Evolutionary conservation across 2,113 vertebrate species (phyloP).

Genomic region (Galeopterus variegatus): DNA sequence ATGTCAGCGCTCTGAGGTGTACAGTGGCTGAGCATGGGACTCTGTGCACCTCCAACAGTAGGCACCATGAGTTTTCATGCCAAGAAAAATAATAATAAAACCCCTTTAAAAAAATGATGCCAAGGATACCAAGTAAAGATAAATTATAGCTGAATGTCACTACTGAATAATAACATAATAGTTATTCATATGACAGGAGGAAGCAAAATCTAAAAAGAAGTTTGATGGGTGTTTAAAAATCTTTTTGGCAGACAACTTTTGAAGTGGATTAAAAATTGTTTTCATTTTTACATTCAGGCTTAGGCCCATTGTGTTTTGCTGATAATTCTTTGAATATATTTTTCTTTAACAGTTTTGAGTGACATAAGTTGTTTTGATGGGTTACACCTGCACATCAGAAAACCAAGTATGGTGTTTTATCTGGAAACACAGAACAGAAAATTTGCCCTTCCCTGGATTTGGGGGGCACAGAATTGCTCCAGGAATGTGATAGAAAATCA

Average conservation of each 20-base stretch:
- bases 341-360: neutral
- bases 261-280: neutral
- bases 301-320: neutral
- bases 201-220: neutral
- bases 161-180: neutral
- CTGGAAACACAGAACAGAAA: accelerated
- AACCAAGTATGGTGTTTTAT: neutral
- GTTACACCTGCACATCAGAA: neutral
- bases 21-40: accelerated
- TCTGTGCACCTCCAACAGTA: accelerated
- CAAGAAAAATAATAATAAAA: neutral
- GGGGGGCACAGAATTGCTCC: neutral
- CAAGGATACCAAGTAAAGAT: neutral
- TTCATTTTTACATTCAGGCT: neutral
- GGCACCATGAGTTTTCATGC: accelerated
- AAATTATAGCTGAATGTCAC: neutral
- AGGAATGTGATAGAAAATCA: accelerated
- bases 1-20: accelerated
- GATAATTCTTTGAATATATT: neutral
- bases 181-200: neutral
- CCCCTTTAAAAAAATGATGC: neutral
- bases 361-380: neutral
- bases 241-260: neutral
- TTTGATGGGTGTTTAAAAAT: neutral
- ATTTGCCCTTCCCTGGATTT: neutral